phyloP scores from a whole-genome alignment of 2,888 invertebrate genomes.

The Xestia ashworthii region DNA sequence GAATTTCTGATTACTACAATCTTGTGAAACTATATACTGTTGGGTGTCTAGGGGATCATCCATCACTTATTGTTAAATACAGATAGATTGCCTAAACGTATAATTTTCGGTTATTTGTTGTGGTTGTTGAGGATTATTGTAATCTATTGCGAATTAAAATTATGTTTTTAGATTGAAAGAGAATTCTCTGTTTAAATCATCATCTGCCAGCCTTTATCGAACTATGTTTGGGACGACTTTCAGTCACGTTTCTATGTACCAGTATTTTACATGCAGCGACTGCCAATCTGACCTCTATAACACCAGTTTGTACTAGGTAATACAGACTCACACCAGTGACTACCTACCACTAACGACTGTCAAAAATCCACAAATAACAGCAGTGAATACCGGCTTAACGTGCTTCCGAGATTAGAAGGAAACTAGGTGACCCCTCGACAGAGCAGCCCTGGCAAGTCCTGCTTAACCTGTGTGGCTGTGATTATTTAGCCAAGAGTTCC shows the following conservation, averaged over 20 bases:
- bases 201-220: no score
- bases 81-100: slow-evolving; percentile 49
- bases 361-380: background rate
- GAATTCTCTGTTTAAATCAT: background rate
- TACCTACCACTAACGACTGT: background rate
- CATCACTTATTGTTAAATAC: slow-evolving; percentile 56
- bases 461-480: background rate
- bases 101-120: slow-evolving; percentile 24
- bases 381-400: background rate
- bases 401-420: background rate
- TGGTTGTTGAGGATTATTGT: background rate
- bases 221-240: no score
- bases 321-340: background rate
- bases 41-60: slow-evolving; percentile 48
- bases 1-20: slow-evolving; percentile 17
- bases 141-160: background rate
- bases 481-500: no score
- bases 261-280: background rate
- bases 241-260: no score
- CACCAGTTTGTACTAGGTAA: background rate
- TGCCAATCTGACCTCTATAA: background rate
- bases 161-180: no score
- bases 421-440: background rate
- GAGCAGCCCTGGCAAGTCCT: background rate
- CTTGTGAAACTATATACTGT: slow-evolving; percentile 28